Evolutionary conservation across 2,113 vertebrate genomes (phyloP).

Genomic region (Bagarius yarrelli): DNA sequence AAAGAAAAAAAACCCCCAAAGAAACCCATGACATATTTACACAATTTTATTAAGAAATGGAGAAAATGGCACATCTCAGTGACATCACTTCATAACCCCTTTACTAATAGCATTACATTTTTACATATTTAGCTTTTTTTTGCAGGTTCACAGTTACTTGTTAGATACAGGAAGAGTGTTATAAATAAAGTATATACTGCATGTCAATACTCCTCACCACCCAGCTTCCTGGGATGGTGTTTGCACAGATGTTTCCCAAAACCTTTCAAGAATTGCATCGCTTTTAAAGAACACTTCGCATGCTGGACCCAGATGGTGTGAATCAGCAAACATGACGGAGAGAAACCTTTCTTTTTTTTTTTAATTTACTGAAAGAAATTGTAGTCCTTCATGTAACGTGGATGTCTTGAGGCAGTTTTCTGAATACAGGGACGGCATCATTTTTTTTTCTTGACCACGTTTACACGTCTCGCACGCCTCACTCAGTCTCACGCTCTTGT

Average conservation of each 20-base stretch:
- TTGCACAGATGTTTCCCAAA: constrained; percentile 63
- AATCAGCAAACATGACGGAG: not conserved
- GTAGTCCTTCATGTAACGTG: not conserved
- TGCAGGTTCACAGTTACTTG: not conserved
- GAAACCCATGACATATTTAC: too few species aligned
- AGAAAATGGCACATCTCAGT: too few species aligned
- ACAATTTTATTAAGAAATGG: too few species aligned
- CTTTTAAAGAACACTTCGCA: constrained; percentile 54
- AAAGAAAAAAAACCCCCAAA: too few species aligned
- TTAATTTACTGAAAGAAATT: not conserved
- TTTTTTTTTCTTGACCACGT: not conserved
- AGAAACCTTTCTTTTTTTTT: not conserved
- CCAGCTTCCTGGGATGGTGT: constrained; percentile 21
- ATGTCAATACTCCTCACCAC: not conserved
- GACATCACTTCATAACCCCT: too few species aligned
- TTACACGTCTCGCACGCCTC: not conserved
- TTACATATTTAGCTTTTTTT: not conserved
- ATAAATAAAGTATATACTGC: not conserved
- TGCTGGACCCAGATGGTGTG: not conserved
- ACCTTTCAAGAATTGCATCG: constrained; percentile 50
- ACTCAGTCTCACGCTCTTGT: not conserved
- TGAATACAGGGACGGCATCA: not conserved
- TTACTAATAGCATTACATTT: not conserved
- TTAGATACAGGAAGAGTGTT: not conserved
- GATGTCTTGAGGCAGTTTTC: not conserved